Evolutionary conservation across 2,113 vertebrate species (phyloP), one percentile per base, ranked within the genome.

Genomic region (Dasypus novemcinctus): DNA sequence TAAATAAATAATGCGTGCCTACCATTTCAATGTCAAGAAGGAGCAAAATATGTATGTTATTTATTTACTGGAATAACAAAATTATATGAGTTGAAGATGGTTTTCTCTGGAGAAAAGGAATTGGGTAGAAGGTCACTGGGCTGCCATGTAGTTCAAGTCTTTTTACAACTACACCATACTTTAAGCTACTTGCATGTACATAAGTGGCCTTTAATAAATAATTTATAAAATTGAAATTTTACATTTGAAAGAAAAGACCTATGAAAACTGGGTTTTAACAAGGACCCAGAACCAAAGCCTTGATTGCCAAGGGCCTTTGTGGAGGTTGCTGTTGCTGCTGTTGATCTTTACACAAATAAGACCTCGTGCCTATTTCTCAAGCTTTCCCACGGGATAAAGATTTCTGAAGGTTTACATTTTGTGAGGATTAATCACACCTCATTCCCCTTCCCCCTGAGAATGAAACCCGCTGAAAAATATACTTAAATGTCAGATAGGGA

Each of bases 161-260:
- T 43, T 43, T 9, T 38, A 46, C 2, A 36, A 10, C 66, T 61
- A 21, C 18, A 69, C 29, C 49, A 33, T 13, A 29, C 31, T 63
- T 90, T 13, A 75, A 25, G 63, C 27, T 21, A 4, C 20, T 43
- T 11, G 29, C 27, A 38, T 63, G 27, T 49, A 20, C 46, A 41
- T 90, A 61, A 52, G 8, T 23, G 90, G 14, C 89, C 33, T 81
- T 86, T 25, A 59, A 46, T 36, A 93, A 81, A 54, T 52, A 81
- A 69, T 13, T 84, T 66, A 36, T 80, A 79, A 92, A 80, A 54
- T 46, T 36, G 15, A 94, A 72, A 80, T 31, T 92, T 94, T 74
- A 66, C 21, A 41, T 80, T 72, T 89, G 69, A 36, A 33, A 85
- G n/a, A 59, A 83, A 43, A 71, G 2, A 79, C 33, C 52, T 41